A percentile compares a stretch with the other conserved stretches of the same genome.
Evolutionary conservation across 2,113 vertebrate species (phyloP).

Genomic region (Ovis aries): ARS-UI_Ramb_v3.0 NC_056055.1:164581001-164581500

Average conservation of each 20-base stretch:
- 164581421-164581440: background rate
- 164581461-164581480: background rate
- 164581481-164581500: background rate
- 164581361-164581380: background rate
- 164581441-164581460: background rate
- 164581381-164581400: background rate
- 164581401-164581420: background rate
- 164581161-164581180: background rate
- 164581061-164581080: background rate
- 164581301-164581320: background rate
- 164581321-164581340: background rate
- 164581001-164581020: background rate
- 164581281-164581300: background rate
- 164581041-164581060: background rate
- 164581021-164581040: background rate
- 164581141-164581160: background rate
- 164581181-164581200: background rate
- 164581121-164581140: background rate
- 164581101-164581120: background rate
- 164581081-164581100: background rate
- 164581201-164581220: background rate
- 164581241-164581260: background rate
- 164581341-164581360: background rate
- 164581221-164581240: background rate
- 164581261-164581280: background rate